Base-by-base conservation (phyloP, 2,113 vertebrate species). In the Callopanchax toddi region DNA sequence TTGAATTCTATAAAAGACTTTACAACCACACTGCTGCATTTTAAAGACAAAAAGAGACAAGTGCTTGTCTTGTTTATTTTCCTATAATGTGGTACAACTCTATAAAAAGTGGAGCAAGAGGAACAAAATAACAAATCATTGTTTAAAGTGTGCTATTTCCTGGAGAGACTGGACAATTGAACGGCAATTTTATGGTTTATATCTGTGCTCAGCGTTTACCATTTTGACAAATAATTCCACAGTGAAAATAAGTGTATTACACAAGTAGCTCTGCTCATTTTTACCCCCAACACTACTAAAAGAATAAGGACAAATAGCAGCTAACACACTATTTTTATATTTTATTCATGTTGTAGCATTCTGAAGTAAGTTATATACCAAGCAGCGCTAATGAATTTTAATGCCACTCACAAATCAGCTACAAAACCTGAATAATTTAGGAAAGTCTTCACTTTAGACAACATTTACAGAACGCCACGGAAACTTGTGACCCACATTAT, bases 151-250 rank as follows among this genome's bases (percentile, higher is more conserved):
- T 22, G n/a, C n/a, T 10, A 15, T 55, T 12, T 22, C 42, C 20
- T 25, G 29, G 42, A 21, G 39, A 20, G 50, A 51, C 29, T 11
- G 32, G 6, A 57, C 11, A 23, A 34, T 4, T 56, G 13, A 55
- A 40, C 45, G 44, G 29, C 17, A 60, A 44, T 50, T 71, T 58
- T 26, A 36, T 20, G 10, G 25, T n/a, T 49, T 17, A 17, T 36
- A 6, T 53, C 29, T 10, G 21, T 12, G 34, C 25, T 49, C 18
- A 66, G 17, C 48, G 44, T 43, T 53, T 57, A 53, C 15, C 18
- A 34, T 76, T 55, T 45, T 53, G 45, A 29, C 25, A 57, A 53
- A 67, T 26, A 32, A 17, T 43, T 48, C 18, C 17, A 55, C 49
- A 20, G 46, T 48, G 17, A 59, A 22, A 54, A 32, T 11, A 0